Evolutionary conservation across 2,113 vertebrate species (phyloP), one percentile per base, ranked within the genome.

Genomic region (Oncorhynchus nerka): DNA sequence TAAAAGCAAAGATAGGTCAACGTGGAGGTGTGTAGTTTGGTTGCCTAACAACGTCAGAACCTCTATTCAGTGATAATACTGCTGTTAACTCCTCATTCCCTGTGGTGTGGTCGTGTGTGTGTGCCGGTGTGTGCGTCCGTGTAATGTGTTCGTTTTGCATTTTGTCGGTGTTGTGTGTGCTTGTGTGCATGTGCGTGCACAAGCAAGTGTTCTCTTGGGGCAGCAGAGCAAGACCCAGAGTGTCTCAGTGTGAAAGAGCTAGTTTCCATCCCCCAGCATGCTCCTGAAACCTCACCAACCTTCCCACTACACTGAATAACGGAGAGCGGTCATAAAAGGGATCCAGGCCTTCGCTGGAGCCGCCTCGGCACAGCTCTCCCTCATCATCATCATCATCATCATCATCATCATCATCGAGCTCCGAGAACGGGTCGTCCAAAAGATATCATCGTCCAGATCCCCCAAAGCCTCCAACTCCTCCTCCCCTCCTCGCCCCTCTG

Each of bases 251-350:
- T 94, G 94, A 97, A 97, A 99, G 97, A 99, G 97, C 97, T 97
- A 96, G 95, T 95, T 94, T 96, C 96, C 95, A 96, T 34, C 90
- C 95, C 94, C 93, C 96, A 93, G 97, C 96, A 95, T 96, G 95
- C 96, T 94, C 95, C 95, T 93, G 91, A 94, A 95, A 95, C 96
- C 97, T 97, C 97, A 99, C 97, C 97, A 99, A 99, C 97, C 97
- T 99, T 96, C 97, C 97, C 95, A 99, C 97, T 97, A 99, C 95
- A 97, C 97, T 98, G 97, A 99, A 99, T 96, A 99, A 95, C 92
- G 97, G 96, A 86, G 96, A 95, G 94, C 97, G 97, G 94, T 99
- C 97, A 94, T 98, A 98, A 99, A 99, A 99, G 87, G 97, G 97
- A 94, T 99, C 97, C 94, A 92, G 95, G 95, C 96, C 95, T 95